Conservation (phyloP, 2,113 vertebrate species). For the Condylura cristata region DNA sequence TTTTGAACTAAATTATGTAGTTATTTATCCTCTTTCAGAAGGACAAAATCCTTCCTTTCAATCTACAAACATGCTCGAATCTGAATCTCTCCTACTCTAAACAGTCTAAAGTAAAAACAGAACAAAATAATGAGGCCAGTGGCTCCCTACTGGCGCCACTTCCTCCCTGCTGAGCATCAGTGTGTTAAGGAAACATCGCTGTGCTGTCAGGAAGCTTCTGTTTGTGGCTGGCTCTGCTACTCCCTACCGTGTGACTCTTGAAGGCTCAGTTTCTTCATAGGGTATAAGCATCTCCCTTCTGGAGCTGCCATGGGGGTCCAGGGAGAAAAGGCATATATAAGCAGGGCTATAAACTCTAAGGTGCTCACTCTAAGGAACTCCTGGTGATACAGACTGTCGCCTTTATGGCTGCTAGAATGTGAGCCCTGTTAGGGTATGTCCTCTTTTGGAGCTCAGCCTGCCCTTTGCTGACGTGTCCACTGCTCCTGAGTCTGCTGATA, state of each 20-base stretch:
- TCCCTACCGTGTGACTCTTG: neutral
- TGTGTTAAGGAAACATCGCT: slow-evolving; percentile 52
- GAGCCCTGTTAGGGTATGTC: neutral
- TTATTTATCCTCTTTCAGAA: neutral
- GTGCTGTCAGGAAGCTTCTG: slow-evolving; percentile 42
- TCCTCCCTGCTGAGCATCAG: slow-evolving; percentile 48
- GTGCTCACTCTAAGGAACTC: neutral
- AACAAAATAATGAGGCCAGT: neutral
- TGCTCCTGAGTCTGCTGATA: neutral
- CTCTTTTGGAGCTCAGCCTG: neutral
- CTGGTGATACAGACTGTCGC: neutral
- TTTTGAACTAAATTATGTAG: slow-evolving; percentile 1
- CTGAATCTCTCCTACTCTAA: slow-evolving; percentile 43
- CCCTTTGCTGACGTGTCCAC: neutral
- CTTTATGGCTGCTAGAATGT: neutral
- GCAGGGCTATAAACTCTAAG: neutral
- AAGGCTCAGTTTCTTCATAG: slow-evolving; percentile 35
- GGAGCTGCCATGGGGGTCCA: neutral
- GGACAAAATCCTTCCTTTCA: slow-evolving; percentile 27
- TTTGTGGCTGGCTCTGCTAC: neutral
- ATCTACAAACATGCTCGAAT: slow-evolving; percentile 27
- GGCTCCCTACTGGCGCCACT: neutral
- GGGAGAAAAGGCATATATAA: neutral
- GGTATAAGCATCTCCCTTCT: neutral
- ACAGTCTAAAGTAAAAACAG: slow-evolving; percentile 59